Conservation (phyloP, 2,113 vertebrate species). For the Ginglymostoma cirratum region DNA sequence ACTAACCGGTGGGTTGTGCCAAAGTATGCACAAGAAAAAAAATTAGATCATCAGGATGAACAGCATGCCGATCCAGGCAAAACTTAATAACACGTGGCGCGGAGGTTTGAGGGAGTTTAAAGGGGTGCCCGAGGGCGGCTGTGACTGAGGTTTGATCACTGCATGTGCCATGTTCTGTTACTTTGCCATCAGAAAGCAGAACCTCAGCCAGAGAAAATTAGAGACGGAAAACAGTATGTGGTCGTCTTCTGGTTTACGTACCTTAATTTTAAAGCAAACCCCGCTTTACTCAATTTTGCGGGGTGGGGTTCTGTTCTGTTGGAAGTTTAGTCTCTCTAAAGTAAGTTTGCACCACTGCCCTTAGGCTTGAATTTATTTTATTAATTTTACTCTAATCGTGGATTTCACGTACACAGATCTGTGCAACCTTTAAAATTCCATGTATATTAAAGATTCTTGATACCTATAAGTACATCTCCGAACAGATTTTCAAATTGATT, state of each 20-base stretch:
- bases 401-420: background rate
- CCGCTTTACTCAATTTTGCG: too few relatives aligned
- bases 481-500: background rate
- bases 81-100: conserved; percentile 35
- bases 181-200: conserved; percentile 19
- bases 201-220: conserved; percentile 6
- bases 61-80: conserved; percentile 21
- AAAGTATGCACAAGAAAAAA: conserved; percentile 31
- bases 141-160: conserved; percentile 23
- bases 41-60: conserved; percentile 25
- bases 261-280: background rate
- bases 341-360: background rate
- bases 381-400: background rate
- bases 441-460: background rate
- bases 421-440: background rate
- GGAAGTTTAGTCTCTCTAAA: background rate
- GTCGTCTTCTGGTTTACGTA: background rate
- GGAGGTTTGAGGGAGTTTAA: conserved; percentile 21
- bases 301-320: background rate
- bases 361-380: too few relatives aligned
- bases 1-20: conserved; percentile 28
- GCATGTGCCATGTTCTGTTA: conserved; percentile 21
- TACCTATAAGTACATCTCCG: background rate
- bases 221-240: conserved; percentile 14
- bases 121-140: conserved; percentile 13